Base-by-base conservation (phyloP, 2,113 vertebrate genomes). In the Syngnathus floridae region DNA sequence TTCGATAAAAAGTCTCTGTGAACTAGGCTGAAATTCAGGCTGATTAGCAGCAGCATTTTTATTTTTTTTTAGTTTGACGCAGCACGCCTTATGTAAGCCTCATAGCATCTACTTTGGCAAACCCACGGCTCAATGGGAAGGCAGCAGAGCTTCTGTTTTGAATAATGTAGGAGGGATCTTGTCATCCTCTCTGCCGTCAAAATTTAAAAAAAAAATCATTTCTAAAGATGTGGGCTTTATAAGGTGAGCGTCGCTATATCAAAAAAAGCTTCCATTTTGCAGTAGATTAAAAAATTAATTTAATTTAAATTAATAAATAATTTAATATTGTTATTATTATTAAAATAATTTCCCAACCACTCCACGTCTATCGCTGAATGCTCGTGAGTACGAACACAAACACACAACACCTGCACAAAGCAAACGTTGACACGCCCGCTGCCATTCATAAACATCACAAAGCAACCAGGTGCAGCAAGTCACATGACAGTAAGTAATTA, bases 141-240 rank as follows among this genome's bases (percentile, higher is more conserved):
- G 78, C 71, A 59, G 71, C 11, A 19, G 38, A 36, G 71, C 65
- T 46, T 67, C 68, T 75, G 59, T 64, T 82, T 77, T 81, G 69
- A 83, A 79, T 83, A 77, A 86, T 80, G 80, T 82, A 82, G 80
- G 72, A 76, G 77, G 77, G 49, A 66, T 67, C 55, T 61, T 75
- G 71, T 73, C 70, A 81, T 40, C 65, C 62, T 66, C 62, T 80
- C 63, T 55, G 26, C 65, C 56, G 65, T 45, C 45, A 41, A 65
- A 79, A 64, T 61, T 81, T 54, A 14, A 71, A 72, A 38, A 21
- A 37, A 45, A 62, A 73, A 54, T 19, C 17, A 37, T 65, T 71
- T 55, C 51, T 66, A 67, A 63, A 38, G 65, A 65, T 43, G 2
- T 52, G 46, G 40, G 59, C 8, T 75, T 77, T 31, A 31, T 14